Evolutionary conservation across 2,113 vertebrate genomes (phyloP), one percentile per base, ranked within the genome.

Genomic region (Taurulus bubalis): DNA sequence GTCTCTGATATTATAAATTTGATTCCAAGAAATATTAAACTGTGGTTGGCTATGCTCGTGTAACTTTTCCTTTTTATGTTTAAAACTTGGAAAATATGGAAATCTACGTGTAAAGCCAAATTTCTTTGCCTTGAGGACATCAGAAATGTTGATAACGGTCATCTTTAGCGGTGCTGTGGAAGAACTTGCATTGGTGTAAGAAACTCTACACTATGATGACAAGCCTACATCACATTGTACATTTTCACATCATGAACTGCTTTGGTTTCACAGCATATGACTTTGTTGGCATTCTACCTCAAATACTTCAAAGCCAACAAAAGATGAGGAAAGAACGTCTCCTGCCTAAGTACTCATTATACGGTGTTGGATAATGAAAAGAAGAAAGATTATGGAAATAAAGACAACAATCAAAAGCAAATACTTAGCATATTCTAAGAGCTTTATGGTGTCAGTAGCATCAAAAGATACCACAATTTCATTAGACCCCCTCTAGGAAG

Each of bases 401-500:
- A 40, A 56, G 20, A 58, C 18, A 26, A 62, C 8, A 32, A 56
- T 65, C n/a, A 49, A 64, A 70, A 47, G 12, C n/a, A 30, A 56
- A 24, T 45, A 22, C 55, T 22, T 5, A 4, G 30, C 2, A 51
- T 28, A 38, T 20, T 14, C 34, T 34, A 34, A 34, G 16, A 4
- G 3, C 32, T 51, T 28, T 38, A 49, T 70, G n/a, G 22, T 16
- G 15, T n/a, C 6, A 26, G 36, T 3, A 66, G 9, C 62, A 40
- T 67, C 70, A 62, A 38, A 53, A 20, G 12, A 59, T 7, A 38
- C 4, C 51, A 67, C 16, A n/a, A 26, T 60, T 66, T 40, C 12
- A 65, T 56, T n/a, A 58, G 59, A 47, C 45, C 66, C 70, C 26
- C 22, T 74, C n/a, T 45, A 62, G 14, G 59, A 83, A 40, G 32